Evolutionary conservation across 2,797 vertebrate genomes (phyloP), one percentile per base, ranked within the genome.

Genomic region (Falco berigora): DNA sequence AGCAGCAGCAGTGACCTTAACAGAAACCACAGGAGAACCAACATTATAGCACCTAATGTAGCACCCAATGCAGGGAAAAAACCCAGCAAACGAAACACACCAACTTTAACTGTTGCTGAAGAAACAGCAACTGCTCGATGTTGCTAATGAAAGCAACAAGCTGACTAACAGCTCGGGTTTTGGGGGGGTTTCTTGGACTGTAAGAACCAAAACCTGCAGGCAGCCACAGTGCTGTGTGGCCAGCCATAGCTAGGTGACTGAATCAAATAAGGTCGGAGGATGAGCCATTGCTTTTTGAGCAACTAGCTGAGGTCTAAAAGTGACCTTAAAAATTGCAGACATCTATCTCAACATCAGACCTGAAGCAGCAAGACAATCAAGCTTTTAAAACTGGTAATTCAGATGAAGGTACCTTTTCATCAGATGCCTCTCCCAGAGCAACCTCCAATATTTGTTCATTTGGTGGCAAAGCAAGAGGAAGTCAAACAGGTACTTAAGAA

Each of bases 11-110:
- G 36, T 25, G 28, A 88, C 30, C 28, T 67, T 64, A 75, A 42
- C 4, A 77, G 61, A 92, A 76, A 66, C 21, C 46, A 87, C 13
- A 55, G 20, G 23, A 82, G 22, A 90, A 44, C 7, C 24, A 66
- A 62, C 15, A 62, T 47, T 27, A 69, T 7, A 18, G 49, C 27
- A 77, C 30, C 24, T 50, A 21, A 42, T 8, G 21, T 16, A 71
- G 23, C 32, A 66, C 8, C 12, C 0, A 0, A 55, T 28, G 24
- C 23, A 61, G 16, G 12, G 30, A 15, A 40, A 78, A 78, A 78
- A 81, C 50, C 68, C 42, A 44, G 42, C 42, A 44, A 25, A 86
- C 12, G n/a, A 49, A 49, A 18, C 24, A 44, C 71, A 47, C 32
- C 40, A 47, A 40, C 42, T 91, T 56, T n/a, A 79, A 49, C 24